Evolutionary conservation across 2,113 vertebrate genomes (phyloP).

Genomic region (Lathamus discolor): DNA sequence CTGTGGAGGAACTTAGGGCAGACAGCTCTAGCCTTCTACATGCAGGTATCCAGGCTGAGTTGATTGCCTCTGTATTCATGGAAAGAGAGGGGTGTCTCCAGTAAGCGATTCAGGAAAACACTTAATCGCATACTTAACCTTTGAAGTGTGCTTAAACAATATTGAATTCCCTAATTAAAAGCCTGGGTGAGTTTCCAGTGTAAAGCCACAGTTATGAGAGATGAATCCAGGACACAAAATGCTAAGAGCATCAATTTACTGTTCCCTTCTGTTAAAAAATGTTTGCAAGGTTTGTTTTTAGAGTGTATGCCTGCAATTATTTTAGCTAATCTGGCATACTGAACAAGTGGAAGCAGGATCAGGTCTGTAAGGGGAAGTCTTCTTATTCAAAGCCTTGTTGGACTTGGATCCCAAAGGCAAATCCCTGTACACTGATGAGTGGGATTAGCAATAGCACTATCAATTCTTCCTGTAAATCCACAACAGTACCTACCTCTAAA

Average conservation of each 20-base stretch:
- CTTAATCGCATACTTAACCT: constrained; percentile 19
- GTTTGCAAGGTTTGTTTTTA: background rate
- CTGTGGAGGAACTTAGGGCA: background rate
- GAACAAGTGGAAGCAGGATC: background rate
- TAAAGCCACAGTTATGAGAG: background rate
- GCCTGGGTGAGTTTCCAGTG: background rate
- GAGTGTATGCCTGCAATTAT: background rate
- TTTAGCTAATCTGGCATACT: background rate
- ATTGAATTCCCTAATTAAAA: background rate
- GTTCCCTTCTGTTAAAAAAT: background rate
- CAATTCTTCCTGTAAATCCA: background rate
- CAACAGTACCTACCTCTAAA: background rate
- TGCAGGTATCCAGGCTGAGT: background rate
- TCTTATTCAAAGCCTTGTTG: background rate
- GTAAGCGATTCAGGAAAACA: background rate
- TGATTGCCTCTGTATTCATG: background rate
- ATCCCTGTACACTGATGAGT: background rate
- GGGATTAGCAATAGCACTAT: background rate
- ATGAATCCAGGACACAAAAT: rapidly evolving
- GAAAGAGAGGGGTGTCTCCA: background rate
- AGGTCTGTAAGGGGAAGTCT: background rate
- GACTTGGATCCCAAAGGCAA: background rate
- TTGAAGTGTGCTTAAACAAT: background rate
- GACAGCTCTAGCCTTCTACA: background rate
- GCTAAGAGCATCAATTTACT: background rate